Base-by-base conservation (phyloP, 2,113 vertebrate genomes). In the Corythoichthys haematopterus region DNA sequence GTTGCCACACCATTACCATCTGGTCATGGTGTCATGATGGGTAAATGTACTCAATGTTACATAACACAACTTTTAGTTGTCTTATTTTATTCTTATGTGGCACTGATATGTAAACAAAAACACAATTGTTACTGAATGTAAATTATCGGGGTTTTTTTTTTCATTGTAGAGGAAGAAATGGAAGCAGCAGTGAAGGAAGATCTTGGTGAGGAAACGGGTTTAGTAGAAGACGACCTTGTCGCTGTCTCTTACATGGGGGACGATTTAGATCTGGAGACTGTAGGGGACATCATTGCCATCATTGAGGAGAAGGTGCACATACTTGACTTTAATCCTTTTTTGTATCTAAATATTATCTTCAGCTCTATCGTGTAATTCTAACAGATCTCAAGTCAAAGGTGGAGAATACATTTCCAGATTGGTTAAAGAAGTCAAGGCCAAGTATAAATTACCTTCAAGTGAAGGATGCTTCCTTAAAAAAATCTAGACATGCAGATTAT, bases 281-380 rank as follows among this genome's bases (percentile, higher is more conserved):
- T 97, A 69, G 96, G 95, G 77, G 96, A 94, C 85, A 98, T 99
- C 81, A 98, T 99, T 74, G 95, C 97, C 79, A 99, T 99, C 84
- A 99, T 99, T 86, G 96, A 98, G 76, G 97, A 99, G 78, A 98
- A 99, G 95, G 97, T 98, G 91, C 6, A 3, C 3, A 20, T 16
- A 33, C 38, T 20, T 40, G 8, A 35, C 3, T 56, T 0, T 53
- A 6, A 8, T 6, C 7, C 12, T n/a, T 2, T 45, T 11, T 45
- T 61, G 43, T 12, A 45, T 45, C 16, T 10, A 61, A 43, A 20
- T 61, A 45, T 28, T 1, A 52, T 14, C 50, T 70, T 66, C 84
- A 64, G 8, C 15, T 47, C 43, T 43, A 2, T 64, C 4, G 33
- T 9, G 45, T 45, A 33, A 35, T 56, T 13, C 28, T 13, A 4